These are phyloP conservation scores for Perizoma affinitatum DNA, from an alignment of 2,888 invertebrate genomes.

Conservation along the genomic window DNA sequence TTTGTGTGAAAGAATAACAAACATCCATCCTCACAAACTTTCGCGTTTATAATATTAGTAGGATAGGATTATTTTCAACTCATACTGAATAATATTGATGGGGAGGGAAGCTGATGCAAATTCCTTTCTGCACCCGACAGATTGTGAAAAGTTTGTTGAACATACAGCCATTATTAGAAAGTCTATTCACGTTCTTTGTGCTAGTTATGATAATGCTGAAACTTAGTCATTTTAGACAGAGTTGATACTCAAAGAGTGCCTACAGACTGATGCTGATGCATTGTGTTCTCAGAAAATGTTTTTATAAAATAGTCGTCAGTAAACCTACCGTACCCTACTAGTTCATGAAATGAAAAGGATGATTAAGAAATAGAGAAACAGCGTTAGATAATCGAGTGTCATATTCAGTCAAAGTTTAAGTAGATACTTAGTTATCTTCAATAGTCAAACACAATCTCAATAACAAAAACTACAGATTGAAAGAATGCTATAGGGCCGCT, in stretches of 20 bases:
- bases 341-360: too few relatives aligned
- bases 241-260: not conserved
- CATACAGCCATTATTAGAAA: slow-evolving; percentile 8
- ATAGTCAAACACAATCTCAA: too few relatives aligned
- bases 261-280: not conserved
- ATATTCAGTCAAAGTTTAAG: too few relatives aligned
- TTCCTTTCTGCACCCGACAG: slow-evolving; percentile 8
- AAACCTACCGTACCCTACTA: too few relatives aligned
- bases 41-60: too few relatives aligned
- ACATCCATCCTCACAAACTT: too few relatives aligned
- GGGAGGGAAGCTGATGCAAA: slow-evolving; percentile 8
- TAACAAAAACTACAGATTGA: too few relatives aligned
- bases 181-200: slow-evolving; percentile 13
- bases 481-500: too few relatives aligned
- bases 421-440: too few relatives aligned
- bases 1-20: too few relatives aligned
- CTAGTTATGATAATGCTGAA: slow-evolving; percentile 5
- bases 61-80: slow-evolving; percentile 10
- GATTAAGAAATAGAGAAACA: too few relatives aligned
- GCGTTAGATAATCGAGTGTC: too few relatives aligned
- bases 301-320: not conserved
- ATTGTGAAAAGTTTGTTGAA: slow-evolving; percentile 20
- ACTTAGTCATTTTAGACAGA: not conserved
- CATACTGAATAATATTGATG: slow-evolving; percentile 6
- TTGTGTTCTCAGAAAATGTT: not conserved